Percentiles rank a stretch among this genome's conserved stretches.
Conservation (phyloP, 2,888 invertebrate genomes). For the Himalopsyche kuldschensis region DNA sequence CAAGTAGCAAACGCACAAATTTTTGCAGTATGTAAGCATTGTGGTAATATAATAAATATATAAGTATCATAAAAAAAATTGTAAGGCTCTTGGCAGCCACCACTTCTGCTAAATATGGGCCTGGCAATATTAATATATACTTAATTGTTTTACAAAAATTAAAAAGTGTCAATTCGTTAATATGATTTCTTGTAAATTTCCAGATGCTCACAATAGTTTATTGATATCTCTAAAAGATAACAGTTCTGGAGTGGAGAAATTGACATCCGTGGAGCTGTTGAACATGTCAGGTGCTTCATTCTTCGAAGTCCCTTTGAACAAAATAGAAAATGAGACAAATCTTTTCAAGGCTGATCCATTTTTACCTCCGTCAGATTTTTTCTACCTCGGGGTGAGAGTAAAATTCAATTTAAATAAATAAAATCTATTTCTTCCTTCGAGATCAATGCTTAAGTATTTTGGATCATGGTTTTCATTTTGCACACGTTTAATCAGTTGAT, state of each 20-base stretch:
- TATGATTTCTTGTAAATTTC: constrained; percentile 31
- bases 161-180: too few species aligned
- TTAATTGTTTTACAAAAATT: neutral
- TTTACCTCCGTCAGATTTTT: constrained; percentile 65
- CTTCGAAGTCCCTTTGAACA: constrained; percentile 51
- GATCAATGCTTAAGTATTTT: too few species aligned
- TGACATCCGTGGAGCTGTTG: constrained; percentile 49
- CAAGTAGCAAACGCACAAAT: too few species aligned
- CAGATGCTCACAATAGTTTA: constrained; percentile 55
- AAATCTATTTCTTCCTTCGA: too few species aligned
- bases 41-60: too few species aligned
- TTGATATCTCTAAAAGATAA: constrained; percentile 46
- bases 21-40: too few species aligned
- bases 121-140: too few species aligned
- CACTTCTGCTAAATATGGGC: too few species aligned
- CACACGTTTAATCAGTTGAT: too few species aligned
- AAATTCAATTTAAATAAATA: neutral
- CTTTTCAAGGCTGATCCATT: constrained; percentile 62
- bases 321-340: constrained; percentile 41
- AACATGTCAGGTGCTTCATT: constrained; percentile 47
- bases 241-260: constrained; percentile 42
- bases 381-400: constrained; percentile 65
- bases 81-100: too few species aligned
- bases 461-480: too few species aligned
- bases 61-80: too few species aligned